Conservation (phyloP, 2,797 vertebrate species). For the Rhinatrema bivittatum region DNA sequence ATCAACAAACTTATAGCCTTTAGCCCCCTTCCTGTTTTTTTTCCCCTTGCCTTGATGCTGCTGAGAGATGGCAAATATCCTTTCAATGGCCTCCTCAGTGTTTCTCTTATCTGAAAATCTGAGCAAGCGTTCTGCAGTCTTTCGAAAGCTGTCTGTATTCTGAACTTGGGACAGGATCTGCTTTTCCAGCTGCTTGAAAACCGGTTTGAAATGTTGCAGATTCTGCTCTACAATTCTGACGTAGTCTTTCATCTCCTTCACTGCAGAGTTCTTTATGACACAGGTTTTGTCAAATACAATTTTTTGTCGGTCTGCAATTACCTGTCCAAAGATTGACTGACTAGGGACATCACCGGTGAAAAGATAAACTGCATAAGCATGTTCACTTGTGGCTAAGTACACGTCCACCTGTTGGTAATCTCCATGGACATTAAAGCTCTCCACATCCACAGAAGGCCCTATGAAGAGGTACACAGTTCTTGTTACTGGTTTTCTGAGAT, state of each 20-base stretch:
- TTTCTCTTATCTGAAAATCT: slow-evolving; percentile 86
- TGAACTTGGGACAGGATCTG: slow-evolving; percentile 81
- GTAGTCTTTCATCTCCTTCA: slow-evolving; percentile 77
- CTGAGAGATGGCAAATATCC: slow-evolving; percentile 79
- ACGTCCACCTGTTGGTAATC: slow-evolving; percentile 78
- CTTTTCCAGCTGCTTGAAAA: slow-evolving; percentile 90
- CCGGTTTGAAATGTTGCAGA: slow-evolving; percentile 83
- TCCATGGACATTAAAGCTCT: slow-evolving; percentile 80
- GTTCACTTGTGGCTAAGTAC: slow-evolving; percentile 73
- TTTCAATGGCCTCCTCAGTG: slow-evolving; percentile 76
- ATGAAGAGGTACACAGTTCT: slow-evolving; percentile 86
- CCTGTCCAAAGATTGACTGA: slow-evolving; percentile 76
- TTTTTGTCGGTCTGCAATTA: slow-evolving; percentile 75
- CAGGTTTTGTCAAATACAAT: slow-evolving; percentile 75
- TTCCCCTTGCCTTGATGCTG: slow-evolving; percentile 67
- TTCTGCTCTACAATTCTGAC: slow-evolving; percentile 73
- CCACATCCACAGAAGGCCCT: slow-evolving; percentile 78
- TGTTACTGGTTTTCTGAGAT: slow-evolving; percentile 72
- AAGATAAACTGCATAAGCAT: slow-evolving; percentile 77
- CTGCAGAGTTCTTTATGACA: slow-evolving; percentile 32
- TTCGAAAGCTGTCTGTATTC: slow-evolving; percentile 79
- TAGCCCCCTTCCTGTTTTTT: slow-evolving; percentile 58
- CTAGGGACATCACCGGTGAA: slow-evolving; percentile 68
- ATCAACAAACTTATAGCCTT: slow-evolving; percentile 74
- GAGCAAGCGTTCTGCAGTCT: slow-evolving; percentile 81